Percentiles rank a stretch among this genome's conserved stretches.
Conservation (phyloP, 2,888 invertebrate genomes). For the Blomia tropicalis region DNA sequence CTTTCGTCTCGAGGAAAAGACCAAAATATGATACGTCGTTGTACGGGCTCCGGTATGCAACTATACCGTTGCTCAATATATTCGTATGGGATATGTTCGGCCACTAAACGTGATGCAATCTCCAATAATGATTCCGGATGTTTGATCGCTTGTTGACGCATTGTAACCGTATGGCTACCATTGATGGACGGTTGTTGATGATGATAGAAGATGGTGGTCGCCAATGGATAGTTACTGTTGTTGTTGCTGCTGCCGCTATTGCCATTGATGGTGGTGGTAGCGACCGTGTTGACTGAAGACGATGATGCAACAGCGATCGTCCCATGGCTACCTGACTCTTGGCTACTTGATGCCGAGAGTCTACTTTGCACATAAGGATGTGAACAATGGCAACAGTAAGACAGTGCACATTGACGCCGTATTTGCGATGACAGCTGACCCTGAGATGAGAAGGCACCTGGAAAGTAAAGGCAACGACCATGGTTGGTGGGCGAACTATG, state of each 20-base stretch:
- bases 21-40: slow-evolving; percentile 70
- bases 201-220: background rate
- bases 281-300: too few species aligned
- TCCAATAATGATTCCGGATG: slow-evolving; percentile 52
- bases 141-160: background rate
- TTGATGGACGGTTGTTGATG: background rate
- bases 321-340: too few species aligned
- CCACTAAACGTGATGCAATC: slow-evolving; percentile 64
- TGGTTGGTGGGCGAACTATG: background rate
- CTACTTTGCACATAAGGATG: background rate
- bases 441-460: slow-evolving; percentile 9
- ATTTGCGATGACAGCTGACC: slow-evolving; percentile 10
- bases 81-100: slow-evolving; percentile 67
- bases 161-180: background rate
- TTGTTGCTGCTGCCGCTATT: background rate
- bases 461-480: slow-evolving; percentile 4
- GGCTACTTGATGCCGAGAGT: background rate
- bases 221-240: background rate
- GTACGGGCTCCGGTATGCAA: slow-evolving; percentile 73
- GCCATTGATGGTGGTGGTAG: too few species aligned
- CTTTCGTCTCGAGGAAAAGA: slow-evolving; percentile 71
- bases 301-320: too few species aligned
- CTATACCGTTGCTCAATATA: slow-evolving; percentile 69
- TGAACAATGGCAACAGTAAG: slow-evolving; percentile 1
- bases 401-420: background rate